A percentile compares a stretch with the other conserved stretches of the same genome.
phyloP scores from a whole-genome alignment of 2,113 vertebrate species.

The Zosterops japonicus region DNA sequence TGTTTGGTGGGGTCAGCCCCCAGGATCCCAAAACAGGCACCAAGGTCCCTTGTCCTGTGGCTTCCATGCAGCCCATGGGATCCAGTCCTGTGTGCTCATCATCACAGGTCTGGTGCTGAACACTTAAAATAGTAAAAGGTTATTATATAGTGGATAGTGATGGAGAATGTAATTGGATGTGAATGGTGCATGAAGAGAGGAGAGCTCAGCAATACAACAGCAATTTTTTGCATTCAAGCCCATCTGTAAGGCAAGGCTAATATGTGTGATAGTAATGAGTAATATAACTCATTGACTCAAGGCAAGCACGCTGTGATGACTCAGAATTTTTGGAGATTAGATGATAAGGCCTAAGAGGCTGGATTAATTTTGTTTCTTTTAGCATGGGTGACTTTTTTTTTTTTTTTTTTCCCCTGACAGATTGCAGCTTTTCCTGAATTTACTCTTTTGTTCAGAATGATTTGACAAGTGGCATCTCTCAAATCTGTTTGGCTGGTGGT shows the following conservation, averaged over 20 bases:
- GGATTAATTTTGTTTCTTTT: constrained; percentile 20
- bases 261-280: constrained; percentile 26
- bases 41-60: not conserved
- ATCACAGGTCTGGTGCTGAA: not conserved
- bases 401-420: not conserved
- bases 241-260: not conserved
- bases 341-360: not conserved
- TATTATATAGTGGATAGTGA: not conserved
- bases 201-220: not conserved
- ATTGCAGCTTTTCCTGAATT: constrained; percentile 34
- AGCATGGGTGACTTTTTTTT: not conserved
- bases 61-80: not conserved
- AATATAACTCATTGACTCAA: constrained; percentile 11
- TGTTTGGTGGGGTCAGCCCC: not conserved
- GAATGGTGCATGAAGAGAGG: not conserved
- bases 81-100: accelerated
- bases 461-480: constrained; percentile 31
- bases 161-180: not conserved
- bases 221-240: not conserved
- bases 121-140: not conserved
- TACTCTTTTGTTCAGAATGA: constrained; percentile 46
- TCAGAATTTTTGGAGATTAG: constrained; percentile 1
- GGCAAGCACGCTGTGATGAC: not conserved
- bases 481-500: constrained; percentile 24
- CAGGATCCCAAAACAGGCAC: not conserved